phyloP scores from a whole-genome alignment of 2,888 invertebrate genomes.

The Anthrax anthrax region DNA sequence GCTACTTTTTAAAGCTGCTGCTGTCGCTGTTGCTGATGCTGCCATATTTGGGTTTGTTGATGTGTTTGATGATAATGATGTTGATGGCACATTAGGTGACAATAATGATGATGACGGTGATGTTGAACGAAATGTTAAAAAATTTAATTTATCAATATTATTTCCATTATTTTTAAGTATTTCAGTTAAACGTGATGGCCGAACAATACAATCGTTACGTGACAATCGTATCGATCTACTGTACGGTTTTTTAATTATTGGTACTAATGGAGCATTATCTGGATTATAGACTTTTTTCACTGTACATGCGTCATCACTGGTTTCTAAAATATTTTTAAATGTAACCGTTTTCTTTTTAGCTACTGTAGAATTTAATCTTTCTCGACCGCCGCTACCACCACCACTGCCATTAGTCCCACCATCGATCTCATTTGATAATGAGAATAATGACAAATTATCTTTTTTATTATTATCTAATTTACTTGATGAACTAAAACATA shows the following conservation, averaged over 20 bases:
- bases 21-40: not conserved
- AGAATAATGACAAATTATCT: not conserved
- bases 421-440: not conserved
- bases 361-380: slow-evolving; percentile 5
- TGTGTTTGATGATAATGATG: slow-evolving; percentile 1
- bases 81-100: slow-evolving; percentile 1
- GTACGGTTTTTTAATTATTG: slow-evolving; percentile 48
- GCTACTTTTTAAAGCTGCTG: not conserved
- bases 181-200: slow-evolving; percentile 47
- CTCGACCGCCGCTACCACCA: no score
- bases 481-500: not conserved
- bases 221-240: slow-evolving; percentile 42
- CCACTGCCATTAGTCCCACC: not conserved
- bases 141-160: slow-evolving; percentile 36
- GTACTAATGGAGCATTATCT: slow-evolving; percentile 43
- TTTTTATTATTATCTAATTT: slow-evolving; percentile 4
- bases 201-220: slow-evolving; percentile 43
- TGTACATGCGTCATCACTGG: slow-evolving; percentile 45
- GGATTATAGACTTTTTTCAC: slow-evolving; percentile 44
- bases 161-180: slow-evolving; percentile 42
- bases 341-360: slow-evolving; percentile 46
- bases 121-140: slow-evolving; percentile 26
- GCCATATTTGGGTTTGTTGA: not conserved
- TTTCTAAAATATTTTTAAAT: slow-evolving; percentile 45
- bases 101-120: slow-evolving; percentile 2